Evolutionary conservation across 1,140 invertebrate genomes (phyloP).

Genomic region (Drosophila funebris): DNA sequence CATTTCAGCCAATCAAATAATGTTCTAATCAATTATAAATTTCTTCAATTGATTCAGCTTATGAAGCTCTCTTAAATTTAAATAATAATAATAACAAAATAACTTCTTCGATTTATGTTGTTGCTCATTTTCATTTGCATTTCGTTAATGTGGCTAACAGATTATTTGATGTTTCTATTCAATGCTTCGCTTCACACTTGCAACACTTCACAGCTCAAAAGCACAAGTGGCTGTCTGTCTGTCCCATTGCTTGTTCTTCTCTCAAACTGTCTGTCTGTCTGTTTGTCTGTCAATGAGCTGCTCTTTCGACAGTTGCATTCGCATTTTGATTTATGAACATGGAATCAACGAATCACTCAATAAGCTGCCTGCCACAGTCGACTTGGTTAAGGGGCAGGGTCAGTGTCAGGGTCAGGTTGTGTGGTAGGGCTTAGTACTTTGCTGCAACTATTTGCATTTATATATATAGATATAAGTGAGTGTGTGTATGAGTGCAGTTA

Average conservation of each 20-base stretch:
- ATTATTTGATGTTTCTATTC: background rate
- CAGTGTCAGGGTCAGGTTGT: constrained; percentile 9
- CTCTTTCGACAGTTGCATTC: background rate
- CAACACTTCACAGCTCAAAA: background rate
- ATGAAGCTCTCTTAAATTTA: background rate
- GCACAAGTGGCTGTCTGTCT: background rate
- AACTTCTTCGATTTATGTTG: background rate
- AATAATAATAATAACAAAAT: background rate
- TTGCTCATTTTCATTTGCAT: background rate
- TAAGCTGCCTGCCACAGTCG: constrained; percentile 18
- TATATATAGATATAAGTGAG: background rate
- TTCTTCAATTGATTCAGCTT: background rate
- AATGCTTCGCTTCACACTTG: constrained; percentile 9
- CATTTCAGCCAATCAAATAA: no score
- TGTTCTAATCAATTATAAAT: no score
- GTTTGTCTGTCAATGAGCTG: background rate
- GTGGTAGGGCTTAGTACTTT: background rate
- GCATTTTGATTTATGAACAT: constrained; percentile 38
- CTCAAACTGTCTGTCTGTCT: background rate
- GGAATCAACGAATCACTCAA: constrained; percentile 33
- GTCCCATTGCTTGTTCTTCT: background rate
- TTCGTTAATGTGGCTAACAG: background rate
- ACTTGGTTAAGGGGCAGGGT: background rate
- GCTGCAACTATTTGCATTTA: constrained; percentile 26
- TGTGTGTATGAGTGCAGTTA: constrained; percentile 10